Evolutionary conservation across 2,113 vertebrate genomes (phyloP).

Genomic region (Theristicus caerulescens): DNA sequence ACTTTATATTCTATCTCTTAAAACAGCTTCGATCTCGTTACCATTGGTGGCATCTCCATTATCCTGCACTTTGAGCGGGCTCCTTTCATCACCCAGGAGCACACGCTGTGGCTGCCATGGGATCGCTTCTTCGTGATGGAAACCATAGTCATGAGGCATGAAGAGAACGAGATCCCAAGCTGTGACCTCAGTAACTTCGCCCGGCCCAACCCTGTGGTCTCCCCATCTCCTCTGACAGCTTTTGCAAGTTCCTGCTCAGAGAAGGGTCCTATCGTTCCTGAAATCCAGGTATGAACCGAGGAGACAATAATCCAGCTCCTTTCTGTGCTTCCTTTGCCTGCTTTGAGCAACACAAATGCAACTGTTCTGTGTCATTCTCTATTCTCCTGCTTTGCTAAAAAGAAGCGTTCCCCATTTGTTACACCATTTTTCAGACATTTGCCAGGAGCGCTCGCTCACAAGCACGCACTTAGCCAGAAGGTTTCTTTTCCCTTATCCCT

Average conservation of each 20-base stretch:
- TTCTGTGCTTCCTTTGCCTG: constrained; percentile 24
- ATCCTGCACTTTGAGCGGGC: constrained; percentile 91
- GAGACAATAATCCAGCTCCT: neutral
- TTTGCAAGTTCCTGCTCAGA: constrained; percentile 90
- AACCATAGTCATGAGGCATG: constrained; percentile 95
- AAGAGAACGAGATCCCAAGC: constrained; percentile 98
- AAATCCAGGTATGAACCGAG: constrained; percentile 86
- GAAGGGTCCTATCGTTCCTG: constrained; percentile 88
- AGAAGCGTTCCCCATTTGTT: neutral
- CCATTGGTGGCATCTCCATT: constrained; percentile 90
- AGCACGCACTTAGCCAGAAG: neutral
- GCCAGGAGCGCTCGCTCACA: neutral
- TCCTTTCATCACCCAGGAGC: constrained; percentile 97
- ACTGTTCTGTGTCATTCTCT: neutral
- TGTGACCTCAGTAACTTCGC: constrained; percentile 96
- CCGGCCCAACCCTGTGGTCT: constrained; percentile 89
- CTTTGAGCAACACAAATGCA: neutral
- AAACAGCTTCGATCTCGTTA: constrained; percentile 94
- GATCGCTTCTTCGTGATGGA: constrained; percentile 99
- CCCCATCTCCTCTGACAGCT: constrained; percentile 89
- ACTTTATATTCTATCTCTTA: neutral
- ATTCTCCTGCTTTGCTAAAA: neutral
- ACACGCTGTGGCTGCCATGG: constrained; percentile 96
- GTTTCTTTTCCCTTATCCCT: neutral
- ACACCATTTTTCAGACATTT: neutral